These are phyloP conservation scores for Pseudorhombus dupliciocellatus DNA, from an alignment of 2,113 vertebrate genomes.

Conservation along the genomic window DNA sequence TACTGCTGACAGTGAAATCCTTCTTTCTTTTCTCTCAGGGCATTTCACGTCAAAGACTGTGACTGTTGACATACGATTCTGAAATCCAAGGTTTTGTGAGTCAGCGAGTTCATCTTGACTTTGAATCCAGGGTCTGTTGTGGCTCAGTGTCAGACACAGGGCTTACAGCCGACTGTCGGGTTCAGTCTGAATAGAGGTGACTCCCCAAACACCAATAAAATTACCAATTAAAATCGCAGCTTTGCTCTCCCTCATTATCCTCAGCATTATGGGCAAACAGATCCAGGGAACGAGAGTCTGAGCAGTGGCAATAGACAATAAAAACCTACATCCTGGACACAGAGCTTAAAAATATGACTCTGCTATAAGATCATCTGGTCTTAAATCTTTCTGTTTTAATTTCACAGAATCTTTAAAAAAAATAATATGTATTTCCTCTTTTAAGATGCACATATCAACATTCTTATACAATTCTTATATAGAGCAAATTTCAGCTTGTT, in stretches of 20 bases:
- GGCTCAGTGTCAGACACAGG: constrained; percentile 19
- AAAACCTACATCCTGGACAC: background rate
- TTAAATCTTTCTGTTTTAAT: background rate
- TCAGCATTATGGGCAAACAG: constrained; percentile 20
- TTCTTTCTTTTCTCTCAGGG: background rate
- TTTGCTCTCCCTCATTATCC: constrained; percentile 31
- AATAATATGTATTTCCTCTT: background rate
- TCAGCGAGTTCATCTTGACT: background rate
- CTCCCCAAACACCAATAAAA: constrained; percentile 37
- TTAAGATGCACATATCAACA: background rate
- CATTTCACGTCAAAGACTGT: background rate
- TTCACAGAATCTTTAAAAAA: background rate
- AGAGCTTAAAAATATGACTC: background rate
- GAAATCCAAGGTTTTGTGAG: background rate
- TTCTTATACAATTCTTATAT: no score
- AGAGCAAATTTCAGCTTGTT: background rate
- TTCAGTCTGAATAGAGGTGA: constrained; percentile 21
- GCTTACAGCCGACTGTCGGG: constrained; percentile 14
- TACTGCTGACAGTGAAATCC: background rate
- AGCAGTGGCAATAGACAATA: background rate
- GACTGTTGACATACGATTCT: background rate
- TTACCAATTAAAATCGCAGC: constrained; percentile 28
- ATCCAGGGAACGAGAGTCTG: constrained; percentile 16
- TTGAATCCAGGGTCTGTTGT: constrained; percentile 1
- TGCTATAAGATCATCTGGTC: background rate